Evolutionary conservation across 2,888 invertebrate species (phyloP).

Genomic region (Eupithecia abbreviata): DNA sequence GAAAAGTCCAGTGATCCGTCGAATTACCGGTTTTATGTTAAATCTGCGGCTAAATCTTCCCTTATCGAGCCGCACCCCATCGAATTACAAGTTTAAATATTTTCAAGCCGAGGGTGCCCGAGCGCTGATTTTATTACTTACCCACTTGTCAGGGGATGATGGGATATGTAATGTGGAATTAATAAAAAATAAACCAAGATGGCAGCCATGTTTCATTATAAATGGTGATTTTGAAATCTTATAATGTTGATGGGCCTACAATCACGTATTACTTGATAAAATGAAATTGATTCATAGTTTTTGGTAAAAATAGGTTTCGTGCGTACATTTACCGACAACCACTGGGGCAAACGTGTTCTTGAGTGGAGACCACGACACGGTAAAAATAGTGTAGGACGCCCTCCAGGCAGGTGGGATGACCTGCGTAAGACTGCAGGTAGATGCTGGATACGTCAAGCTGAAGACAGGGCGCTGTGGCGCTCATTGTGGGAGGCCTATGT

Average conservation of each 20-base stretch:
- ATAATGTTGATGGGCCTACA: background rate
- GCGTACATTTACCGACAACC: background rate
- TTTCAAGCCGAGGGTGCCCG: conserved; percentile 50
- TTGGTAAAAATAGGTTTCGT: background rate
- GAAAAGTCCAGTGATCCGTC: conserved; percentile 35
- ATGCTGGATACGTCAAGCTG: no score
- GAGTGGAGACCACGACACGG: no score
- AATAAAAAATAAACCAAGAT: conserved; percentile 13
- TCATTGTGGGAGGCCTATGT: no score
- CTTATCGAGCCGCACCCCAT: conserved; percentile 55
- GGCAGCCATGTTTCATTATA: background rate
- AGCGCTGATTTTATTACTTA: conserved; percentile 34
- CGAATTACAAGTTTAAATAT: conserved; percentile 52
- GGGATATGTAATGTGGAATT: background rate
- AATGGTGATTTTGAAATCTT: background rate
- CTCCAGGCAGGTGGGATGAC: no score
- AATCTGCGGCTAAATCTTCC: conserved; percentile 42
- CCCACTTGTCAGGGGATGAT: conserved; percentile 30
- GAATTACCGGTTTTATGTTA: conserved; percentile 32
- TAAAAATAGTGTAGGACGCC: no score
- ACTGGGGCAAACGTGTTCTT: no score
- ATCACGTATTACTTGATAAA: background rate
- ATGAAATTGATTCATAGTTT: background rate
- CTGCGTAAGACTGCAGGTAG: no score
- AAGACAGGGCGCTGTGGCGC: no score